Base-by-base conservation (phyloP, 92 coral and sea anemone genomes). In the Isaurus tuberculatus region DNA sequence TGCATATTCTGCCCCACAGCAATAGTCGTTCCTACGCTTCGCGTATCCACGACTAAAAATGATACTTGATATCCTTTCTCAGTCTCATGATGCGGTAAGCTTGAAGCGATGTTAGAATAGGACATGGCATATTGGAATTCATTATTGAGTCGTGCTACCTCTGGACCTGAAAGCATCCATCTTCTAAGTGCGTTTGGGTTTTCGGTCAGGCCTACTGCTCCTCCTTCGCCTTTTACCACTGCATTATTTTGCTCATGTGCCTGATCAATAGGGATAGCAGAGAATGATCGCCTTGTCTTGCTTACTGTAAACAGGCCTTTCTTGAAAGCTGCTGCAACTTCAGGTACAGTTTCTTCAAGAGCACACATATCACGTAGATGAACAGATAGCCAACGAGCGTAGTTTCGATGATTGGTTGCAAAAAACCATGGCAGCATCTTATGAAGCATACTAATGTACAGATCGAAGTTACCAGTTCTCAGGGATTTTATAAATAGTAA, bases 251-350 rank as follows among this genome's bases (percentile, higher is more conserved):
- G 81, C 79, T 84, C 87, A 46, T 84, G 87, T 49, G 72, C 81
- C 71, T 84, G 87, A 68, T 84, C 87, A 34, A 72, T 28, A 23
- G 80, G 80, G 28, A 84, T 84, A n/a, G 87, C 81, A 16, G 81
- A 84, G 67, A 84, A 84, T 26, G 46, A 37, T 71, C 68, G 27
- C 25, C 58, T 31, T 22, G 87, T 84, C 53, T 84, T 84, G 70
- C 43, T 51, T 26, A 72, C 70, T 23, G 53, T 65, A 65, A 65
- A 55, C 63, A 55, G 63, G 63, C 63, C 63, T 55, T 55, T 55
- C 63, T 32, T 64, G 73, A 32, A 32, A 20, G 19, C 44, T 69
- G 43, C 48, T 20, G 73, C 48, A 33, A 69, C 43, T 30, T 69
- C 73, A 33, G 20, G 26, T 8, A 36, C 48, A 69, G 26, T 69